phyloP scores from a whole-genome alignment of 2,888 invertebrate species.

The Listrodromus nycthemerus region DNA sequence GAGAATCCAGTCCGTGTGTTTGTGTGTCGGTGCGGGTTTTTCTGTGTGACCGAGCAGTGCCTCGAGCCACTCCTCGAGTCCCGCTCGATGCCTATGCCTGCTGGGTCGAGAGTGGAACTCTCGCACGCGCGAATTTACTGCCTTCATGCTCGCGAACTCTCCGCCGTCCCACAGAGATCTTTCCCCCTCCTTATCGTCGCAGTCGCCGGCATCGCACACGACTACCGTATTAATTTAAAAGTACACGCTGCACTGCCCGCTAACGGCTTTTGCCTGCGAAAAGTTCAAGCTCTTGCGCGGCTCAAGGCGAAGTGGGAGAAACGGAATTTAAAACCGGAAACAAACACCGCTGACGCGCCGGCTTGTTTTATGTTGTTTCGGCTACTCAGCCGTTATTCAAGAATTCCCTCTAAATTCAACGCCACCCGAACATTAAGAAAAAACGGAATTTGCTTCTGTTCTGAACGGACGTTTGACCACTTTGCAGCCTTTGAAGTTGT shows the following conservation, averaged over 20 bases:
- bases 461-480: not conserved
- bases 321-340: slow-evolving; percentile 31
- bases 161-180: not conserved
- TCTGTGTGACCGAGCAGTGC: slow-evolving; percentile 3
- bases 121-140: slow-evolving; percentile 57
- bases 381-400: slow-evolving; percentile 11
- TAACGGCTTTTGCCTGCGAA: slow-evolving; percentile 10
- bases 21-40: slow-evolving; percentile 1
- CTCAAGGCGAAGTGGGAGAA: not conserved
- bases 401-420: slow-evolving; percentile 4
- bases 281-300: slow-evolving; percentile 21
- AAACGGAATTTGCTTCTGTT: not conserved
- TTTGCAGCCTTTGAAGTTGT: not conserved
- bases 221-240: slow-evolving; percentile 56
- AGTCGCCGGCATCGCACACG: slow-evolving; percentile 48
- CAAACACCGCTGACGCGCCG: slow-evolving; percentile 16
- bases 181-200: slow-evolving; percentile 36
- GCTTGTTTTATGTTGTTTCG: slow-evolving; percentile 4
- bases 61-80: slow-evolving; percentile 47
- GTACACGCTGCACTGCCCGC: slow-evolving; percentile 21
- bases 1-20: slow-evolving; percentile 1
- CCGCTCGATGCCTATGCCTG: slow-evolving; percentile 31
- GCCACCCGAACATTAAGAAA: not conserved
- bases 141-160: slow-evolving; percentile 44
- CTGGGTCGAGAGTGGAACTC: slow-evolving; percentile 34